These are phyloP conservation scores for Ctenomys sociabilis DNA, from an alignment of 2,113 vertebrate genomes.

Conservation along the genomic window DNA sequence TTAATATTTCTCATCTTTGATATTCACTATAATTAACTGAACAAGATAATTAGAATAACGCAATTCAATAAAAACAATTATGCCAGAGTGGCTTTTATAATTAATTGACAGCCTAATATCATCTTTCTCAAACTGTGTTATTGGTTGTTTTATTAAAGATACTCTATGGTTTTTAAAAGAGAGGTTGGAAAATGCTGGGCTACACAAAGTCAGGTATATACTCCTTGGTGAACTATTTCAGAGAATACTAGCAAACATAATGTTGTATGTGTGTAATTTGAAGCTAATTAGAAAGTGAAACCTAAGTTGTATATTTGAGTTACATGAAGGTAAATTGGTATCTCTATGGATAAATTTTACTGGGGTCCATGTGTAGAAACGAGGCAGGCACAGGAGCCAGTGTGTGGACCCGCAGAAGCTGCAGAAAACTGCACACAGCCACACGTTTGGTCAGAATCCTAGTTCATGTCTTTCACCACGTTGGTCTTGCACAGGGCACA, in stretches of 20 bases:
- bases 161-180: constrained; percentile 43
- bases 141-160: constrained; percentile 8
- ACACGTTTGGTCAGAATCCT: too few relatives aligned
- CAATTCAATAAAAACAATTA: constrained; percentile 66
- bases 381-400: too few relatives aligned
- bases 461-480: accelerated
- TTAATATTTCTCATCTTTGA: constrained; percentile 57
- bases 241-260: not conserved
- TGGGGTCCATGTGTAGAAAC: not conserved
- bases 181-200: not conserved
- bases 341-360: not conserved
- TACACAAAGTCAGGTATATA: not conserved
- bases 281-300: not conserved
- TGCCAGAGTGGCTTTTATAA: constrained; percentile 54
- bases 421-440: not conserved
- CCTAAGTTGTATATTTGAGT: not conserved
- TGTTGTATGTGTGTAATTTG: not conserved
- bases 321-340: not conserved
- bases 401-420: not conserved
- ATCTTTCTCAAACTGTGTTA: constrained; percentile 30
- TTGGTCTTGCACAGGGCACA: not conserved
- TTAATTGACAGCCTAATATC: constrained; percentile 13
- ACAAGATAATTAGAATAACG: constrained; percentile 66
- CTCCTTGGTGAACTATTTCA: not conserved
- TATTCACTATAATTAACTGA: constrained; percentile 66